Base-by-base conservation (phyloP, 2,888 invertebrate genomes). In the Agrochola litura region DNA sequence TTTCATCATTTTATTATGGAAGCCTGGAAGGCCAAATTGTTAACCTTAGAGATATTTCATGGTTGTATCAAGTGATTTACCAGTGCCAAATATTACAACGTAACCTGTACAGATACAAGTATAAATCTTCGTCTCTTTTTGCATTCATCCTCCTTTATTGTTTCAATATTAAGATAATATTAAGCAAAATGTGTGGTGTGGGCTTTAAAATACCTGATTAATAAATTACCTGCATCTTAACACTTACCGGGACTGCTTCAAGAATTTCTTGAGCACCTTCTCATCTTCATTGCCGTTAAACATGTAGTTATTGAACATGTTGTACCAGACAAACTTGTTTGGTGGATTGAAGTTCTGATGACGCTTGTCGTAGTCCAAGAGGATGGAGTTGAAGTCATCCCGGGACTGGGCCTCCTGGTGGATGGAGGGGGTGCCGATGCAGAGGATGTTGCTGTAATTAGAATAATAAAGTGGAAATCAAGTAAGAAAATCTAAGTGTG, bases 271-370 rank as follows among this genome's bases (percentile, higher is more conserved):
- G 74, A 98, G 97, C 0, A 97, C 93, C 54, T 94, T 92, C 81
- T 97, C 94, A 76, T 97, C 97, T 52, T 97, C 96, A 73, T 97
- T 95, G 14, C 95, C 96, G 84, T 97, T 97, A 90, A 99, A 99
- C 91, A 99, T 98, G 91, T 98, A 97, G 93, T 99, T 97, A 91
- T 99, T 99, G 92, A 99, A 99, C 97, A 99, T 98, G 93, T 99
- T 99, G 94, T 98, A 99, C 97, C 98, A 98, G 49, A 98, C 97
- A 90, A 97, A 99, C 88, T 97, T 97, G 22, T 97, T 91, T 0
- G 97, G 97, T 0, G 97, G 96, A 85, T 97, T 97, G 90, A 98
- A 98, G 85, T 96, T 96, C 77, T 97, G 97, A 91, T 98, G 97
- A 90, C 99, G 97, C 52, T 97, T 97, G 93, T 99, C 99, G 83